A percentile compares a stretch with the other conserved stretches of the same genome.
Conservation (phyloP, 2,113 vertebrate species). For the Dendropsophus ebraccatus region DNA sequence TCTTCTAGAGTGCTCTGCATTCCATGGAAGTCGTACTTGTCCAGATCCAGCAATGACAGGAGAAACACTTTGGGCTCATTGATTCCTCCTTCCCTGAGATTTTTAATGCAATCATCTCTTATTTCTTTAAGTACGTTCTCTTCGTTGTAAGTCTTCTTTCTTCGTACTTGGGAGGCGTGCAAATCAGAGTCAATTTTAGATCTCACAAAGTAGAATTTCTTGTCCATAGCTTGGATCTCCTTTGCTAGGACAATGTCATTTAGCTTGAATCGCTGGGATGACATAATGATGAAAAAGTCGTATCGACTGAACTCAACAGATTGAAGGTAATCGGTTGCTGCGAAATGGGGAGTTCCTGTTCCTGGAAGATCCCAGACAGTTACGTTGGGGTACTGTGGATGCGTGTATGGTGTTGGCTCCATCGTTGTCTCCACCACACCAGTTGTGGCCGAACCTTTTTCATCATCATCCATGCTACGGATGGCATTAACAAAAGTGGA, state of each 20-base stretch:
- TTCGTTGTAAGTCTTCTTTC: background rate
- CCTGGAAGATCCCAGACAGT: slow-evolving; percentile 65
- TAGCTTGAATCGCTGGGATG: slow-evolving; percentile 60
- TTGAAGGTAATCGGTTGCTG: slow-evolving; percentile 58
- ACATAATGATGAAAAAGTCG: slow-evolving; percentile 67
- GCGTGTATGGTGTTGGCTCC: slow-evolving; percentile 64
- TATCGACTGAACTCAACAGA: slow-evolving; percentile 58
- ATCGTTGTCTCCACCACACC: slow-evolving; percentile 73
- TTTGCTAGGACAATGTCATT: slow-evolving; percentile 57
- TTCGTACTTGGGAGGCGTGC: background rate
- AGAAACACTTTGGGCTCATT: slow-evolving; percentile 61
- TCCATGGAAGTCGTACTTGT: slow-evolving; percentile 61
- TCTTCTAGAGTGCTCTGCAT: slow-evolving; percentile 56
- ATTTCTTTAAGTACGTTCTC: slow-evolving; percentile 51
- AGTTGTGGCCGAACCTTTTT: slow-evolving; percentile 66
- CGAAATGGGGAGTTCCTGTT: slow-evolving; percentile 58
- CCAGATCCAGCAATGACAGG: slow-evolving; percentile 60
- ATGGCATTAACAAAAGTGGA: slow-evolving; percentile 77
- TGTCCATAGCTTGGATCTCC: slow-evolving; percentile 56
- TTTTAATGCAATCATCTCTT: slow-evolving; percentile 54
- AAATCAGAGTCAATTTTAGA: slow-evolving; percentile 66
- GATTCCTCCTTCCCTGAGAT: slow-evolving; percentile 38
- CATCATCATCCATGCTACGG: slow-evolving; percentile 69
- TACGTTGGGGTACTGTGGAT: slow-evolving; percentile 67
- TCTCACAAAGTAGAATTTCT: slow-evolving; percentile 65